Base-by-base conservation (phyloP, 2,113 vertebrate species). In the Zingel zingel region DNA sequence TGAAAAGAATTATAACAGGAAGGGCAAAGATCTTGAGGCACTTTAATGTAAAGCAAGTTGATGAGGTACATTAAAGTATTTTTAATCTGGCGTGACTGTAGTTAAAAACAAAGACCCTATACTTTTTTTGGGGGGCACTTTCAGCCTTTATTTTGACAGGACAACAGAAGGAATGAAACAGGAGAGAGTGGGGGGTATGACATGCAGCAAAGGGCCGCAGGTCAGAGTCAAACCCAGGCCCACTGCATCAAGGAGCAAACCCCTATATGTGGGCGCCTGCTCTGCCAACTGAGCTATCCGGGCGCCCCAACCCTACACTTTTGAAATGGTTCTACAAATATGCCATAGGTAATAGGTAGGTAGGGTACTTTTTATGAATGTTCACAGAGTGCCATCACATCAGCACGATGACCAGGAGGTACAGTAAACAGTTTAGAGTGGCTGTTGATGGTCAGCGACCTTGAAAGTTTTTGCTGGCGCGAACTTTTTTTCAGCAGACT, bases 381-480 rank as follows among this genome's bases (percentile, higher is more conserved):
- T 33, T 65, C 71, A 43, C 79, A 53, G 75, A 68, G 64, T 67
- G 62, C 72, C 82, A 70, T 80, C 64, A 74, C 74, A 87, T 90
- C 82, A 88, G 75, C 21, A 21, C 6, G 23, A 39, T 1, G 27
- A 79, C 64, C 77, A 1, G 72, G 2, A 83, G 74, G 62, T 39
- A 58, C 48, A 48, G 62, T 33, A 58, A 48, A 48, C 82, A 65
- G 16, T 80, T 56, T 82, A 54, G 69, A 82, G 27, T 45, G 69
- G 33, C 21, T 77, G 58, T 64, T 77, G 68, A 85, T 57, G 53
- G 36, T 43, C 53, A 50, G 43, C 61, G 81, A 89, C 88, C 85
- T 91, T 89, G 86, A 81, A 86, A 83, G 84, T 54, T 73, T 85
- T 18, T 45, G 27, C n/a, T 15, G 25, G 18, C 82, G 77, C 27